Evolutionary conservation across 2,797 vertebrate species (phyloP).

Genomic region (Catostomus latipinnis): DNA sequence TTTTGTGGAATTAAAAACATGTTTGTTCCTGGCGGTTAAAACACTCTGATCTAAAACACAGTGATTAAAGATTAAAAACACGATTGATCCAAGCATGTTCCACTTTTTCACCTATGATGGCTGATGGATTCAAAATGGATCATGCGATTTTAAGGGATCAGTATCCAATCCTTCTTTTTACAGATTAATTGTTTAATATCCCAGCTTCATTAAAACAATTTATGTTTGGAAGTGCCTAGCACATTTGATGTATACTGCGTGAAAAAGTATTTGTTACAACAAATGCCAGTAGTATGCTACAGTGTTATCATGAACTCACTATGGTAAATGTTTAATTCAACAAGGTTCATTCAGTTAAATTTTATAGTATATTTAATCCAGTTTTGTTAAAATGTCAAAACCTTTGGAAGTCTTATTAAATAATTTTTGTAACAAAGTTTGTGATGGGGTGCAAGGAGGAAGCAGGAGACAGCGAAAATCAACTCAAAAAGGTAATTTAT

Average conservation of each 20-base stretch:
- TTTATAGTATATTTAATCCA: no score
- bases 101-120: constrained; percentile 23
- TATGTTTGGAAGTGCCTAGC: background rate
- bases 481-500: no score
- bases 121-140: constrained; percentile 38
- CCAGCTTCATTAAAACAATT: constrained; percentile 68
- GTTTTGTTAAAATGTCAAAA: no score
- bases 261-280: no score
- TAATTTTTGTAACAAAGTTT: no score
- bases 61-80: constrained; percentile 42
- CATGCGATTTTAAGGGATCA: constrained; percentile 57
- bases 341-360: no score
- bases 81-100: constrained; percentile 26
- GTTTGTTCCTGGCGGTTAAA: constrained; percentile 26
- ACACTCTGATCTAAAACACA: background rate
- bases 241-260: background rate
- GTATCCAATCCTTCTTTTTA: constrained; percentile 53
- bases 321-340: no score
- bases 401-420: no score
- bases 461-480: no score
- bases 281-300: no score
- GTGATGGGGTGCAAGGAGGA: no score
- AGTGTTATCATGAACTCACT: no score
- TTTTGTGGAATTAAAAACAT: constrained; percentile 4
- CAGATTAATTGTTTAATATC: constrained; percentile 45